Conservation (phyloP, 2,888 invertebrate species). For the Drosophila helvetica region DNA sequence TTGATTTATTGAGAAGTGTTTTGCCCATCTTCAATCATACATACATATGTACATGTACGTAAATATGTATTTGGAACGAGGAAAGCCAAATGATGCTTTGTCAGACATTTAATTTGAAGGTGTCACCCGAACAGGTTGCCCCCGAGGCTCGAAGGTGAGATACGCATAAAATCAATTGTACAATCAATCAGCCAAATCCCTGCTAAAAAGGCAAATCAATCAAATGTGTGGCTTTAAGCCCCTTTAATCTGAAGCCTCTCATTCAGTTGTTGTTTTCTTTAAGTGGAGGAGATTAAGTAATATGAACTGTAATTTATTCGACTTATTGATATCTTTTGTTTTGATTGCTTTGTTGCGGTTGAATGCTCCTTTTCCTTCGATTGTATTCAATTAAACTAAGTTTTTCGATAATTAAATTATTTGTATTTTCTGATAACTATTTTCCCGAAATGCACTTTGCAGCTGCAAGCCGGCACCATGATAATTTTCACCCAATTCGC, state of each 20-base stretch:
- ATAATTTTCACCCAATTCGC: constrained; percentile 38
- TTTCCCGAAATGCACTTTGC: constrained; percentile 13
- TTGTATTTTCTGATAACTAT: constrained; percentile 16
- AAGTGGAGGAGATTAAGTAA: background rate
- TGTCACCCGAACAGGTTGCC: constrained; percentile 35
- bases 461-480: constrained; percentile 12
- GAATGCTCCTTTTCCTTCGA: background rate
- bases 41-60: background rate
- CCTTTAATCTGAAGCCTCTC: background rate
- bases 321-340: background rate
- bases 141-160: constrained; percentile 8
- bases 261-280: background rate
- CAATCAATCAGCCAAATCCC: constrained; percentile 19
- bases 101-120: constrained; percentile 56
- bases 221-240: background rate
- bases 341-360: background rate
- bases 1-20: constrained; percentile 35
- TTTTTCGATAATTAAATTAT: background rate
- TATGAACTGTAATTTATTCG: background rate
- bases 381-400: background rate
- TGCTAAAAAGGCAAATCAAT: constrained; percentile 18
- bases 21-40: constrained; percentile 23
- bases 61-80: constrained; percentile 24
- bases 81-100: constrained; percentile 21
- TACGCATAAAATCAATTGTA: constrained; percentile 12